Conservation (phyloP, 2,888 invertebrate genomes). For the Chromoteleia sp. region DNA sequence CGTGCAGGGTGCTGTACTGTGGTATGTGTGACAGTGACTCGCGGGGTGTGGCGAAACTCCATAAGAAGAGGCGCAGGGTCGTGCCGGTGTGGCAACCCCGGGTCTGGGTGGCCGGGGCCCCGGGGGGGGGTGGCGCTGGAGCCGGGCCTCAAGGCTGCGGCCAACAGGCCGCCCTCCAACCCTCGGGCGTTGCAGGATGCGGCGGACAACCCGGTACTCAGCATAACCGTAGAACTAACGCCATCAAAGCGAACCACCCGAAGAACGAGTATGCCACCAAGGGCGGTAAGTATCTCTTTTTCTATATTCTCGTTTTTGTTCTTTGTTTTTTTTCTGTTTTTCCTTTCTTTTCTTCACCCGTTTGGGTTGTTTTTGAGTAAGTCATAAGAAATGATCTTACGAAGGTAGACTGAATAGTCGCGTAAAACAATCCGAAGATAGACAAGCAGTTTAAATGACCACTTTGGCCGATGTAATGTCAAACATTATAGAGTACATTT, state of each 20-base stretch:
- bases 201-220: conserved; percentile 80
- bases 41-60: conserved; percentile 99
- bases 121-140: conserved; percentile 82
- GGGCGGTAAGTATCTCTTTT: conserved; percentile 90
- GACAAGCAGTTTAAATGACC: too few species aligned
- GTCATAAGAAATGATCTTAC: too few species aligned
- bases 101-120: conserved; percentile 84
- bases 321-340: not conserved
- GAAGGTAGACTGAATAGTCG: too few species aligned
- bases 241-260: conserved; percentile 94
- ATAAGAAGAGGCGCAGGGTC: conserved; percentile 98
- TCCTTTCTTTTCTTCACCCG: not conserved
- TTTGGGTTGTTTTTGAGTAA: not conserved
- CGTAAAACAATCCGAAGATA: too few species aligned
- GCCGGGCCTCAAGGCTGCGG: conserved; percentile 77
- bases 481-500: too few species aligned
- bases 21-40: too few species aligned
- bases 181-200: conserved; percentile 77
- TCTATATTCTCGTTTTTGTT: not conserved
- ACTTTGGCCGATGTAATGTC: too few species aligned
- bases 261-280: conserved; percentile 92
- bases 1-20: too few species aligned
- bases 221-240: conserved; percentile 92
- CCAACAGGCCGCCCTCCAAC: conserved; percentile 83
- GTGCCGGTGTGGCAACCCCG: conserved; percentile 96